phyloP scores from a whole-genome alignment of 2,797 vertebrate species.

The Lepilemur ruficaudatus region DNA sequence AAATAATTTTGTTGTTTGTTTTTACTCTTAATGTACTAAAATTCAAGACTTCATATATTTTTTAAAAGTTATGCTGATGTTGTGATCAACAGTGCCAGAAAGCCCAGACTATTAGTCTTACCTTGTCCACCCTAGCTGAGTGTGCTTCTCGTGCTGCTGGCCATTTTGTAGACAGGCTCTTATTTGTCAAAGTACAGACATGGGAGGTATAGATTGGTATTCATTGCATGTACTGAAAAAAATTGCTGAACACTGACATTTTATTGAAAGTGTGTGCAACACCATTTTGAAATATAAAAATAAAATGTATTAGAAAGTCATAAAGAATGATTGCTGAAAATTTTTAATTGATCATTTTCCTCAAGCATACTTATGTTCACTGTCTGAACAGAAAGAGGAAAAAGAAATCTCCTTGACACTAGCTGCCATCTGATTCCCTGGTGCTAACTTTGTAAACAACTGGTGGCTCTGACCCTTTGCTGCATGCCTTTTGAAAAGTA shows the following conservation, averaged over 20 bases:
- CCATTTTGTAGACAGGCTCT: neutral
- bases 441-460: neutral
- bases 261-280: constrained; percentile 3
- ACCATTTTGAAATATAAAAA: constrained; percentile 22
- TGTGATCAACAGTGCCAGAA: neutral
- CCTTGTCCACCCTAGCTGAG: neutral
- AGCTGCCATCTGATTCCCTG: neutral
- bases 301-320: neutral
- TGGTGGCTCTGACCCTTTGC: neutral
- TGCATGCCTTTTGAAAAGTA: constrained; percentile 8
- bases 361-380: neutral
- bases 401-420: neutral
- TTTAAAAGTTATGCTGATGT: neutral
- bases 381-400: neutral
- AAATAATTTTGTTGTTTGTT: neutral
- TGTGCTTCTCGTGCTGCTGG: neutral
- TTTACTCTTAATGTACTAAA: neutral
- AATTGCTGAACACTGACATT: neutral
- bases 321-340: constrained; percentile 4
- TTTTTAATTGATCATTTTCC: constrained; percentile 39
- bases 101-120: neutral
- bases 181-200: neutral
- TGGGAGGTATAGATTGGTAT: neutral
- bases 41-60: neutral
- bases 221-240: neutral